Base-by-base conservation (phyloP, 1,140 invertebrate genomes). In the Drosophila takahashii region DNA sequence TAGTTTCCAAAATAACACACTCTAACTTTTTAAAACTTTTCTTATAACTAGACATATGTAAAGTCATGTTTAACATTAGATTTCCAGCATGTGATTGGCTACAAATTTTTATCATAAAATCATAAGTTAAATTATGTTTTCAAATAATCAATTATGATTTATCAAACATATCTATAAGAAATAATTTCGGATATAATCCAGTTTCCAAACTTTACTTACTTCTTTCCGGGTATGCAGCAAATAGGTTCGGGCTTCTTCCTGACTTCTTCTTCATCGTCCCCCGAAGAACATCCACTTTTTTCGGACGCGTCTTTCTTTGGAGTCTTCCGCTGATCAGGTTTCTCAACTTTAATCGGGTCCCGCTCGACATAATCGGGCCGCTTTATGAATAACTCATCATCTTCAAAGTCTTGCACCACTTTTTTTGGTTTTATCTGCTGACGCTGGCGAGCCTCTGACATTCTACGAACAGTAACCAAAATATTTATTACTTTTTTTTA, bases 361-460 rank as follows among this genome's bases (percentile, higher is more conserved):
- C 13, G 41, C 32, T 61, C 56, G 4, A 3, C 47, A 6, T 79
- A 87, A 4, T 48, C 42, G 1, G 83, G 84, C 10, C 73, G 18
- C 36, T 77, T 70, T 2, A 87, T 66, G 16, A 87, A 89, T 1
- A 89, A 58, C 10, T 87, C 83, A 3, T 77, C 59, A 0, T 83
- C 61, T 1, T 47, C 22, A 22, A 36, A 36, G 3, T 39, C 22
- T 0, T n/a, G 1, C 1, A 9, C 36, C 18, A 52, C 18, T 5
- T 48, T 67, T 18, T 62, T 64, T 0, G 59, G 45, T 6, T 27
- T 32, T 7, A 70, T 64, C 15, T 48, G 15, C 26, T 71, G 61
- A 3, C 62, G 52, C 22, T 72, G 47, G 16, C 42, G 64, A 0
- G 48, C 16, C 13, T 67, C 54, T 0, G 74, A 44, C 70, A 87